phyloP scores from a whole-genome alignment of 2,888 invertebrate species.

The Choristoneura rosaceana region DNA sequence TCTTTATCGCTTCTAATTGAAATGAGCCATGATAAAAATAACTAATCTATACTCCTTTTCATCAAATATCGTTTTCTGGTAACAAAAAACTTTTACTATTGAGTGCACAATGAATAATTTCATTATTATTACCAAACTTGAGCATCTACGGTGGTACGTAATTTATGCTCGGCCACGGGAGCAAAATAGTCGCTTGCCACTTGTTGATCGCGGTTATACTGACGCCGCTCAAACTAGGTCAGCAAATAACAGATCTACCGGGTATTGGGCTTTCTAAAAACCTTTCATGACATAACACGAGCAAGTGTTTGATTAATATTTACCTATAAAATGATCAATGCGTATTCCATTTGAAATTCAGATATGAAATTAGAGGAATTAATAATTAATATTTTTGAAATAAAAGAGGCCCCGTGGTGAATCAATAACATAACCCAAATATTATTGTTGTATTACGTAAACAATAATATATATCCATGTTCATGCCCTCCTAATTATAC shows the following conservation, averaged over 20 bases:
- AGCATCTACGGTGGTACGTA: neutral
- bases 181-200: constrained; percentile 12
- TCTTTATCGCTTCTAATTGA: neutral
- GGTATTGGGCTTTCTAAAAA: constrained; percentile 19
- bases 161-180: neutral
- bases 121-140: neutral
- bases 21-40: too few species aligned
- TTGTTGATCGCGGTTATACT: constrained; percentile 17
- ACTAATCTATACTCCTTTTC: too few species aligned
- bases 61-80: too few species aligned
- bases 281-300: constrained; percentile 4
- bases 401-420: too few species aligned
- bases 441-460: too few species aligned
- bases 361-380: too few species aligned
- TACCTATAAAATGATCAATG: neutral
- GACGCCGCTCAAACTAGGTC: constrained; percentile 1
- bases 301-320: neutral
- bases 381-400: too few species aligned
- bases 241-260: neutral
- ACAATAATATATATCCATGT: too few species aligned
- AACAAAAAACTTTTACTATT: too few species aligned
- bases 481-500: too few species aligned
- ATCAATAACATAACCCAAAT: too few species aligned
- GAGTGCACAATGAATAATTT: neutral
- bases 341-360: neutral